phyloP scores from a whole-genome alignment of 1,140 invertebrate genomes.

The Calosoma granatense region DNA sequence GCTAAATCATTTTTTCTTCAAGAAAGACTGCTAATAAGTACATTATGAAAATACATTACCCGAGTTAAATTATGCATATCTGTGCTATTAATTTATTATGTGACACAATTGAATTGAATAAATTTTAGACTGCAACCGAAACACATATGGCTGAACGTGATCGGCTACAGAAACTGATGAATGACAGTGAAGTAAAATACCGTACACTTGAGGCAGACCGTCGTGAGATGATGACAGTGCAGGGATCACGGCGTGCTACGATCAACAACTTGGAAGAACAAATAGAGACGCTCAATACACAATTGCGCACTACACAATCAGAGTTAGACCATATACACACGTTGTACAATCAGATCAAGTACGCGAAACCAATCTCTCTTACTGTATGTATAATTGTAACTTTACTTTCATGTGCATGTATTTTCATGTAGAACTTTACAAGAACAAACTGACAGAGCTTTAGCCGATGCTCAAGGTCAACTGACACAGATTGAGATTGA shows the following conservation, averaged over 20 bases:
- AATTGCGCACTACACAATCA: constrained; percentile 22
- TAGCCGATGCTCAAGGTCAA: constrained; percentile 28
- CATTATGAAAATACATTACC: no score
- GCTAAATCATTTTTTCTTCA: no score
- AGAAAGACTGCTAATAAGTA: no score
- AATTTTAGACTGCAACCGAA: constrained; percentile 16
- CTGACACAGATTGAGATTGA: constrained; percentile 26
- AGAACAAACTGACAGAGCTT: constrained; percentile 31
- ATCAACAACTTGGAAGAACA: constrained; percentile 29
- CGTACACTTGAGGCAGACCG: constrained; percentile 29
- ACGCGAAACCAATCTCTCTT: constrained; percentile 17
- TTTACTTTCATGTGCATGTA: no score
- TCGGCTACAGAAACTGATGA: constrained; percentile 14
- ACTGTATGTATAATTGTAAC: no score
- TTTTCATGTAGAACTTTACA: constrained; percentile 27
- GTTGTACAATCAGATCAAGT: constrained; percentile 31
- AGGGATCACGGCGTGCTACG: constrained; percentile 25
- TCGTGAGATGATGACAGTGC: constrained; percentile 24
- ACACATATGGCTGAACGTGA: constrained; percentile 11
- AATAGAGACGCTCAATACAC: constrained; percentile 22
- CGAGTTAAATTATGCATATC: no score
- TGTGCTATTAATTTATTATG: no score
- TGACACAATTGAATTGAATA: no score
- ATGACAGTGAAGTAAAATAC: constrained; percentile 27
- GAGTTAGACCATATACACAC: constrained; percentile 27